A percentile compares a stretch with the other conserved stretches of the same genome.
Conservation (phyloP, 1,140 invertebrate species). For the Trichonephila inaurata region DNA sequence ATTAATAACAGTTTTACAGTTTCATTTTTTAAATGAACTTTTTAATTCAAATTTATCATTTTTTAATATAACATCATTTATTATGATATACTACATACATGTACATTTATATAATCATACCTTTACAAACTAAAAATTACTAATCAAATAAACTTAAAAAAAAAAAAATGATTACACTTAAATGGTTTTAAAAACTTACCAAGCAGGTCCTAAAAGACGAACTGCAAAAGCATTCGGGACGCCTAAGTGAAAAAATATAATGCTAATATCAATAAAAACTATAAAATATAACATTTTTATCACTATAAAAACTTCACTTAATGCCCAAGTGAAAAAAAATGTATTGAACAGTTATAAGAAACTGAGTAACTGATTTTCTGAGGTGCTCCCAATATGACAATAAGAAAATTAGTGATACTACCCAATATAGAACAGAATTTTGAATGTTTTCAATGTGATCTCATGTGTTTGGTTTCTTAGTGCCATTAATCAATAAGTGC, state of each 20-base stretch:
- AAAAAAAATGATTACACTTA: not conserved
- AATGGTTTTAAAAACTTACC: not conserved
- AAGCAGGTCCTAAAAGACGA: conserved; percentile 5
- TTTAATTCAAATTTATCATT: not conserved
- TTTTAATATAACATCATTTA: too few species aligned
- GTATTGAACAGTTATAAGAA: not conserved
- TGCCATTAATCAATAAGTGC: too few species aligned
- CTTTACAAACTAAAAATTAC: not conserved
- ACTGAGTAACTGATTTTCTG: not conserved
- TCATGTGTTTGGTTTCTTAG: too few species aligned
- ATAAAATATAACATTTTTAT: not conserved
- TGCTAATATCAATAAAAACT: not conserved
- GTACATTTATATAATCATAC: too few species aligned
- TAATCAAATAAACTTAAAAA: not conserved
- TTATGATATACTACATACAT: too few species aligned
- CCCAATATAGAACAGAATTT: too few species aligned
- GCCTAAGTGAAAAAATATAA: not conserved
- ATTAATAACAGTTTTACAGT: not conserved
- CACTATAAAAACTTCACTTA: not conserved
- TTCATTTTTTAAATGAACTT: not conserved
- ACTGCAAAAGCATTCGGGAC: conserved; percentile 27
- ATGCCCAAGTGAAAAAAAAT: not conserved
- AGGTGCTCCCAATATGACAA: too few species aligned
- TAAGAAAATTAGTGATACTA: too few species aligned
- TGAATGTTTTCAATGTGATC: too few species aligned